Conservation (phyloP, 2,888 invertebrate species). For the Heteromyza rotundicornis region DNA sequence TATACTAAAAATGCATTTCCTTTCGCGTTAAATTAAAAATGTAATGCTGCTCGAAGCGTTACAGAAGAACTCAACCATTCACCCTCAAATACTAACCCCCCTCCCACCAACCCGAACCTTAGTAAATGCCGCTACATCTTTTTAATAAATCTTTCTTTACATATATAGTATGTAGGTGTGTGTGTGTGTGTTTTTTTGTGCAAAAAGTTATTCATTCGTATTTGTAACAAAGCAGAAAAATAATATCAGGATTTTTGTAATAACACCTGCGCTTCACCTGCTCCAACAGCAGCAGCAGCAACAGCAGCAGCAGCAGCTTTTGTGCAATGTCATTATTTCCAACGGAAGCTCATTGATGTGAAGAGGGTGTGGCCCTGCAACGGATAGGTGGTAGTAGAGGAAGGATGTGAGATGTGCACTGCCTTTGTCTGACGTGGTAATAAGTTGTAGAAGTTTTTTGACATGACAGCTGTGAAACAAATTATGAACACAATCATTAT, state of each 20-base stretch:
- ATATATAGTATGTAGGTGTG: too few relatives aligned
- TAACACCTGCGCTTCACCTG: constrained; percentile 25
- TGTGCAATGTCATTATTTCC: not conserved
- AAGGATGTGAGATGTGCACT: too few relatives aligned
- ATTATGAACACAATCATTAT: too few relatives aligned
- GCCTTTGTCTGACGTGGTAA: not conserved
- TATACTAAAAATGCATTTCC: constrained; percentile 27
- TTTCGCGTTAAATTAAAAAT: constrained; percentile 54
- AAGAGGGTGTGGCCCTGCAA: not conserved
- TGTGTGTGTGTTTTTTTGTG: too few relatives aligned
- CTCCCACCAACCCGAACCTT: too few relatives aligned
- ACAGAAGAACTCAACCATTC: too few relatives aligned
- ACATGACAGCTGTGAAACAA: too few relatives aligned
- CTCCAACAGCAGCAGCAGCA: too few relatives aligned
- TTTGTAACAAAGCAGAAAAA: constrained; percentile 30
- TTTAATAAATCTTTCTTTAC: constrained; percentile 29
- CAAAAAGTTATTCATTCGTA: constrained; percentile 33
- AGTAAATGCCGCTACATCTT: constrained; percentile 12
- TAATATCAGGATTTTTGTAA: constrained; percentile 40
- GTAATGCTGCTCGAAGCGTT: constrained; percentile 29
- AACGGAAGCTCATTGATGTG: not conserved
- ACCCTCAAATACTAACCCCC: too few relatives aligned
- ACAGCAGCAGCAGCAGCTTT: constrained; percentile 2
- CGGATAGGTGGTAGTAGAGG: not conserved
- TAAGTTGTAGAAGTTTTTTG: constrained; percentile 9